phyloP scores from a whole-genome alignment of 2,113 vertebrate species.

The Ia io region DNA sequence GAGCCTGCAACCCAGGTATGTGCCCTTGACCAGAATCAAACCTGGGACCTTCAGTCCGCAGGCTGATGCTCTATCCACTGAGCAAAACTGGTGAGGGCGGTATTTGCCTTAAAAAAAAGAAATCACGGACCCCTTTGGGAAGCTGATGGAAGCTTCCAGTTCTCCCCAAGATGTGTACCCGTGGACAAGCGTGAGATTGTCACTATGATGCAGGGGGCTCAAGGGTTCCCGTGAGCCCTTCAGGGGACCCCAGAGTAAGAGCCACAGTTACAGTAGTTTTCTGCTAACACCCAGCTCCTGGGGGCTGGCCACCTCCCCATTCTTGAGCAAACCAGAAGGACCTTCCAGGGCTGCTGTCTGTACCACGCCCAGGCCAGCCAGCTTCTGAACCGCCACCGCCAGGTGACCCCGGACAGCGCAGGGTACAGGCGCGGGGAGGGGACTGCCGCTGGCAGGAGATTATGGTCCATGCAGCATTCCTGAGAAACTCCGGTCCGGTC shows the following conservation, averaged over 20 bases:
- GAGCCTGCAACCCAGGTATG: too few relatives aligned
- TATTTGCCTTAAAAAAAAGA: too few relatives aligned
- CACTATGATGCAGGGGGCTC: neutral
- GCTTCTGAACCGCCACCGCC: neutral
- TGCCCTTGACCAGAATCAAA: too few relatives aligned
- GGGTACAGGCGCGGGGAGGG: neutral
- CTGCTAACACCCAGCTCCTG: neutral
- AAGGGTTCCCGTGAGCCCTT: neutral
- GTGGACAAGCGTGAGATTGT: neutral
- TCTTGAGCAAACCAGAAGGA: neutral
- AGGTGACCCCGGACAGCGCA: neutral
- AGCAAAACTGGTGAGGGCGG: too few relatives aligned
- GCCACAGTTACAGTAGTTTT: neutral
- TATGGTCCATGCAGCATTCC: neutral
- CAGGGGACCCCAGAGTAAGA: neutral
- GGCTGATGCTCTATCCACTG: too few relatives aligned
- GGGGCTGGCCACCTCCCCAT: too few relatives aligned
- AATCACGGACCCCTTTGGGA: neutral
- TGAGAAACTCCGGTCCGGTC: neutral
- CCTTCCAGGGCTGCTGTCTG: neutral
- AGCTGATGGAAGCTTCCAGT: neutral
- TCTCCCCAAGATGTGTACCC: neutral
- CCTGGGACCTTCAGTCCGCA: too few relatives aligned
- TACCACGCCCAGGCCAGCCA: too few relatives aligned
- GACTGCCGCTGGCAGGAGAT: neutral